A percentile compares a stretch with the other conserved stretches of the same genome.
These are phyloP conservation scores for Eupithecia subumbrata DNA, from an alignment of 2,888 invertebrate species.

Conservation along the genomic window DNA sequence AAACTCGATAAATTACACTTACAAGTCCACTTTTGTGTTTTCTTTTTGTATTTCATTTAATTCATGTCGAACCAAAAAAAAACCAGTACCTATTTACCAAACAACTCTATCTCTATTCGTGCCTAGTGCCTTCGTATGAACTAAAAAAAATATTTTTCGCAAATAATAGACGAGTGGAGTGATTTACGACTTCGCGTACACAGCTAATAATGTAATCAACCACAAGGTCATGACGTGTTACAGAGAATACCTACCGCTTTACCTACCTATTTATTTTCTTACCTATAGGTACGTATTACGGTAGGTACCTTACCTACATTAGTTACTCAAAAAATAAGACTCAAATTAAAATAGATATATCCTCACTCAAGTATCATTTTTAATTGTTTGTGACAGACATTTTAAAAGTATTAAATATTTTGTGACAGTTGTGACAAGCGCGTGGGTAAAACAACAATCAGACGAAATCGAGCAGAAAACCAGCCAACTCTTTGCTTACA, in stretches of 20 bases:
- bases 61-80: background rate
- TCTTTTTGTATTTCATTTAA: background rate
- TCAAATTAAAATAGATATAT: background rate
- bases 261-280: slow-evolving; percentile 13
- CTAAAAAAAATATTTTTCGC: background rate
- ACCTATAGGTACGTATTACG: background rate
- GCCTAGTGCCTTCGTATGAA: background rate
- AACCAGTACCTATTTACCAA: background rate
- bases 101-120: background rate
- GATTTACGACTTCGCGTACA: slow-evolving; percentile 60
- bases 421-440: slow-evolving; percentile 8
- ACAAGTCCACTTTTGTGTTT: background rate
- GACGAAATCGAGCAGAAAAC: background rate
- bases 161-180: slow-evolving; percentile 47
- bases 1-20: background rate
- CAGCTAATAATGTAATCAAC: slow-evolving; percentile 57
- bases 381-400: slow-evolving; percentile 1
- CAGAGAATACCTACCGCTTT: slow-evolving; percentile 46
- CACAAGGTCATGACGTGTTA: slow-evolving; percentile 66
- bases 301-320: background rate
- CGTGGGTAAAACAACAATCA: slow-evolving; percentile 24
- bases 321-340: background rate
- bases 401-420: slow-evolving; percentile 2
- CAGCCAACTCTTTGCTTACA: background rate
- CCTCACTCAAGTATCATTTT: background rate